A percentile compares a stretch with the other conserved stretches of the same genome.
Evolutionary conservation across 92 coral and sea anemone genomes (phyloP).

Genomic region (Desmophyllum pertusum): DNA sequence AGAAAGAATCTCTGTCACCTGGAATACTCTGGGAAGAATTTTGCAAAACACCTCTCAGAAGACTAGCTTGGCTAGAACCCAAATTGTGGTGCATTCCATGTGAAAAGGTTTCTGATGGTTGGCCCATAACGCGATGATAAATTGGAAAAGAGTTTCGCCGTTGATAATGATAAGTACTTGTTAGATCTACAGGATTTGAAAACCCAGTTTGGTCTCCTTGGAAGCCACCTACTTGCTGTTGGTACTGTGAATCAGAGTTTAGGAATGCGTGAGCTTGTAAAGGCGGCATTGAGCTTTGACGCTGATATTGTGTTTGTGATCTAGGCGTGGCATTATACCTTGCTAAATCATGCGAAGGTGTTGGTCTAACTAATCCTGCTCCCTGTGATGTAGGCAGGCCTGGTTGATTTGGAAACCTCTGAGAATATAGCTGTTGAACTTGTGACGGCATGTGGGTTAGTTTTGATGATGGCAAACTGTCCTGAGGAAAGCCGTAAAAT

Average conservation of each 20-base stretch:
- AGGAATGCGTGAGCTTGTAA: conserved; percentile 36
- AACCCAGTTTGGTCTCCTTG: conserved; percentile 35
- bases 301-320: conserved; percentile 63
- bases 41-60: conserved; percentile 44
- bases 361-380: conserved; percentile 29
- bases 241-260: conserved; percentile 37
- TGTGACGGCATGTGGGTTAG: conserved; percentile 58
- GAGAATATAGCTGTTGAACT: conserved; percentile 55
- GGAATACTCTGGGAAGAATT: conserved; percentile 26
- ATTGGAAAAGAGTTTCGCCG: conserved; percentile 86
- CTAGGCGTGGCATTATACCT: conserved; percentile 53
- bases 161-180: conserved; percentile 62
- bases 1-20: conserved; percentile 20
- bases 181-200: conserved; percentile 30
- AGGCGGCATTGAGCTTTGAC: conserved; percentile 84
- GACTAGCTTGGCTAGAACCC: conserved; percentile 42
- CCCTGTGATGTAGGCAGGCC: conserved; percentile 50
- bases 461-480: conserved; percentile 40
- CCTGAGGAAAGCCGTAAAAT: conserved; percentile 57
- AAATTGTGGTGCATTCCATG: conserved; percentile 36
- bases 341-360: conserved; percentile 21
- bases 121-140: conserved; percentile 69
- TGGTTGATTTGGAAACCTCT: conserved; percentile 42
- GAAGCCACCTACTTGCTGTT: conserved; percentile 24
- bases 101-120: conserved; percentile 49